phyloP scores from a whole-genome alignment of 2,888 invertebrate genomes.

The Branchinecta sandiegonensis region DNA sequence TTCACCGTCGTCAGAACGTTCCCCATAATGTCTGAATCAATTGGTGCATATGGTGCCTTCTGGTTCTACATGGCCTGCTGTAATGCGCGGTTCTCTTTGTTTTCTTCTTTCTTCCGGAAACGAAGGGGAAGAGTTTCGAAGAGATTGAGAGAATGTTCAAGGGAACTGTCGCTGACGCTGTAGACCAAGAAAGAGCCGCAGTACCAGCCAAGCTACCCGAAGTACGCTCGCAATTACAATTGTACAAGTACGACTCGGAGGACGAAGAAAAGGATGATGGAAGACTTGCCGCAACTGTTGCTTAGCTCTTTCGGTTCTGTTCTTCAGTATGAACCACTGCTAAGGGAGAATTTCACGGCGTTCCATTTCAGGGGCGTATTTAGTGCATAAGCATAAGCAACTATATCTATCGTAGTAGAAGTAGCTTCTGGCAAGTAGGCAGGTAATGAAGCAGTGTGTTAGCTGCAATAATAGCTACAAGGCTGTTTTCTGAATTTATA shows the following conservation, averaged over 20 bases:
- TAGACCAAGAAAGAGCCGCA: neutral
- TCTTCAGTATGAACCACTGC: constrained; percentile 24
- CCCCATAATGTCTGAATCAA: constrained; percentile 21
- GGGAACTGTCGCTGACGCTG: constrained; percentile 5
- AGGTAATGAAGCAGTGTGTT: no score
- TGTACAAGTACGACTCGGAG: constrained; percentile 19
- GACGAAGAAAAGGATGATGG: constrained; percentile 23
- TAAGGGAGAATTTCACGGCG: neutral
- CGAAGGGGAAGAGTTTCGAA: constrained; percentile 23
- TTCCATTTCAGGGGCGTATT: no score
- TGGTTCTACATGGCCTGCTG: constrained; percentile 24
- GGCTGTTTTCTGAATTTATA: no score
- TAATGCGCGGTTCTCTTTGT: constrained; percentile 18
- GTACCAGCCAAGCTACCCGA: constrained; percentile 13
- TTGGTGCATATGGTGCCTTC: constrained; percentile 21
- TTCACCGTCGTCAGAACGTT: constrained; percentile 23
- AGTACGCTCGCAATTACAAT: neutral
- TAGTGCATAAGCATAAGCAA: no score
- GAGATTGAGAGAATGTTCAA: constrained; percentile 22
- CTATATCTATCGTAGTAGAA: no score
- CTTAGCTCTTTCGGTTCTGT: constrained; percentile 18
- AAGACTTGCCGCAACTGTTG: constrained; percentile 9
- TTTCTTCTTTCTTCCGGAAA: constrained; percentile 22
- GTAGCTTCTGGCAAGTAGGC: no score
- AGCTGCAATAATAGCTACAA: no score